Percentiles rank a stretch among this genome's conserved stretches.
Evolutionary conservation across 1,140 invertebrate species (phyloP).

Genomic region (Battus philenor): DNA sequence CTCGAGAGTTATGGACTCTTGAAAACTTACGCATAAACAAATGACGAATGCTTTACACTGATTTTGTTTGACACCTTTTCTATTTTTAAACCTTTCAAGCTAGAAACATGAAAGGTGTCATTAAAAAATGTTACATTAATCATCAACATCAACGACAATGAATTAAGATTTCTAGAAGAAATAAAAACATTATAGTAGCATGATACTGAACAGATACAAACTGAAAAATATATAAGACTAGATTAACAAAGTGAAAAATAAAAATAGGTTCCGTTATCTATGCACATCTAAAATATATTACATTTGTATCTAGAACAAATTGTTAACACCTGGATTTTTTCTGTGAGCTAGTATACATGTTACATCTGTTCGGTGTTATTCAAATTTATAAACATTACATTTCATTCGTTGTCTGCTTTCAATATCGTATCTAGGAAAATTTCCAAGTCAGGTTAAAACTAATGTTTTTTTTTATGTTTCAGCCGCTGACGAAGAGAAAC

Average conservation of each 20-base stretch:
- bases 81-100: too few species aligned
- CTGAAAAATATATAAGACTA: too few species aligned
- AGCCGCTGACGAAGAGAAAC: constrained; percentile 76
- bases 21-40: constrained; percentile 5
- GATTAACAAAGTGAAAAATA: too few species aligned
- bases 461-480: constrained; percentile 43
- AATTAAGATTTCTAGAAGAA: too few species aligned
- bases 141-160: too few species aligned
- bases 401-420: constrained; percentile 4
- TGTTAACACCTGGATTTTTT: constrained; percentile 29
- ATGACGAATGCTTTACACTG: constrained; percentile 4
- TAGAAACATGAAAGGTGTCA: too few species aligned
- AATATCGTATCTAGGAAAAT: constrained; percentile 13
- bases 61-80: too few species aligned
- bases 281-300: too few species aligned
- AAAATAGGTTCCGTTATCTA: too few species aligned
- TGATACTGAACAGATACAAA: too few species aligned
- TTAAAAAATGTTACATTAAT: too few species aligned
- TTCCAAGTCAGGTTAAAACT: constrained; percentile 6
- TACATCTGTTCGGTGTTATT: constrained; percentile 44
- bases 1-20: neutral
- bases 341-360: constrained; percentile 29
- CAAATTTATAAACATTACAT: constrained; percentile 29
- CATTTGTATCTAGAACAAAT: neutral
- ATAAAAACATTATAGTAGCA: too few species aligned